Conservation (phyloP, 2,888 invertebrate genomes). For the Euphydryas editha region DNA sequence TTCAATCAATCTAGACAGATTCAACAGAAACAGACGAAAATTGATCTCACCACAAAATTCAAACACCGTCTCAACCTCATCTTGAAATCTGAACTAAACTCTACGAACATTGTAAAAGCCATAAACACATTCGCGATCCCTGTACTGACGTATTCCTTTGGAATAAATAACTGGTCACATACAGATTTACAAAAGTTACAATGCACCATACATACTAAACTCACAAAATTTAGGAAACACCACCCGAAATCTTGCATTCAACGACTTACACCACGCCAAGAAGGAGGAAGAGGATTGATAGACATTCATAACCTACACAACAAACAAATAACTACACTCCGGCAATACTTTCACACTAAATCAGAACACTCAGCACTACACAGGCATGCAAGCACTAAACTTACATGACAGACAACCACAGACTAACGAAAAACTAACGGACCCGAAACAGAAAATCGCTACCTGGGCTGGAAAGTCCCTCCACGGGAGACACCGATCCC, state of each 20-base stretch:
- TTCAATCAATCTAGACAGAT: slow-evolving; percentile 23
- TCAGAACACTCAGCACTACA: too few relatives aligned
- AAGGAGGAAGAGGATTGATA: too few relatives aligned
- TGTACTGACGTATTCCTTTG: slow-evolving; percentile 22
- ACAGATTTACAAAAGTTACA: neutral
- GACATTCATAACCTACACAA: too few relatives aligned
- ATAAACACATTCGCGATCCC: slow-evolving; percentile 16
- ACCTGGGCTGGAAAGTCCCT: too few relatives aligned
- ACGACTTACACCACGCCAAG: too few relatives aligned
- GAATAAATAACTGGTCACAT: slow-evolving; percentile 10
- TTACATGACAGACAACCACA: too few relatives aligned
- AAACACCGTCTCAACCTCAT: neutral
- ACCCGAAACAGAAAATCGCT: too few relatives aligned
- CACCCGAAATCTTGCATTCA: neutral
- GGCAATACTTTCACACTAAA: too few relatives aligned
- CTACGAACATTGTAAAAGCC: neutral
- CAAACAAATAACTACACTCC: too few relatives aligned
- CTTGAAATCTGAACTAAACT: neutral
- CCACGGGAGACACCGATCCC: too few relatives aligned
- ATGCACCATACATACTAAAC: neutral
- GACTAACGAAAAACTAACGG: too few relatives aligned
- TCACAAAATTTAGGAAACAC: neutral
- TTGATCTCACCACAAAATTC: neutral
- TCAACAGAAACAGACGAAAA: slow-evolving; percentile 5
- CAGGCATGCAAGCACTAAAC: too few relatives aligned